Base-by-base conservation (phyloP, 2,888 invertebrate species). In the Apodemia duryi region DNA sequence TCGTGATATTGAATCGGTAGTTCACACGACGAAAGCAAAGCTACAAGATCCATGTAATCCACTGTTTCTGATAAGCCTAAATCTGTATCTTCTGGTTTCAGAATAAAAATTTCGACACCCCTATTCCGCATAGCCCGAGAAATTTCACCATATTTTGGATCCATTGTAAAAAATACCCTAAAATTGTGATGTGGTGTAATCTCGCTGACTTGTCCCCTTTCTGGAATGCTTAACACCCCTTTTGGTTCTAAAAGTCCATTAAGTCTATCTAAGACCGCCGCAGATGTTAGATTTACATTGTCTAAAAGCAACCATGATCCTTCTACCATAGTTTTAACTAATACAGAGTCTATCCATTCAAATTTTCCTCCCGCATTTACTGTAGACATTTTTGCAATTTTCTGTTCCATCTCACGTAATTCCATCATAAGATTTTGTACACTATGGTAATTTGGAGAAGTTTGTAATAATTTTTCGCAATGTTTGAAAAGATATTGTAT, bases 81-180 rank as follows among this genome's bases (percentile, higher is more conserved):
- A 67, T 84, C 82, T 66, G 68, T 78, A 43, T 88, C 88, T 63
- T 88, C 89, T 10, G 82, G 72, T 66, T 82, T 77, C 0, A 91
- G 67, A 57, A 92, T 71, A 70, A 82, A 92, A 74, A 99, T 95
- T 92, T 99, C 99, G 0, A 99, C 95, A 3, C 99, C 98, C 77
- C 99, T 94, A 85, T 99, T 99, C 68, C 99, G 94, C 99, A 99
- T 99, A 0, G 99, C 99, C 74, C 97, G 94, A 0, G 99, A 99
- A 71, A 99, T 96, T 85, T 98, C 98, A 0, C 99, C 99, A 85
- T 97, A 95, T 77, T 95, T 95, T 0, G 99, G 97, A 86, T 99
- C 97, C 95, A 99, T 97, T 0, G 98, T 96, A 68, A 99, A 94
- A 80, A 99, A 98, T 52, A 99, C 94, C 71, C 98, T 94, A 83